A percentile compares a stretch with the other conserved stretches of the same genome.
Conservation (phyloP, 1,140 invertebrate genomes). For the Holotrichia oblita region DNA sequence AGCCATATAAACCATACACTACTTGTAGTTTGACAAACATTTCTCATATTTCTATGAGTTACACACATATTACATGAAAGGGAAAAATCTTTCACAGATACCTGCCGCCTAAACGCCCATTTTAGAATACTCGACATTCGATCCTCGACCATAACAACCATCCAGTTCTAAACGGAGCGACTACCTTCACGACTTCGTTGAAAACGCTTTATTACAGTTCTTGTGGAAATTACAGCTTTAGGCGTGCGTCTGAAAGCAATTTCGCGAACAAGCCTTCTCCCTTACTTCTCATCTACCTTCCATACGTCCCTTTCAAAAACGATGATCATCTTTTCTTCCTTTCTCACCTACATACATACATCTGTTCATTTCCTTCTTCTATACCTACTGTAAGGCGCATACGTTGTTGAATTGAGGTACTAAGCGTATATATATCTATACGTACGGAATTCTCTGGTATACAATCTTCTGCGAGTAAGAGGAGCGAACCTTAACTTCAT, state of each 20-base stretch:
- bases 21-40: no score
- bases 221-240: constrained; percentile 17
- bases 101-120: neutral
- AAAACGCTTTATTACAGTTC: constrained; percentile 20
- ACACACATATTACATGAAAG: neutral
- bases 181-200: neutral
- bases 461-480: neutral
- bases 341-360: neutral
- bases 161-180: neutral
- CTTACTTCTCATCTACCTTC: neutral
- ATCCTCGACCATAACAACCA: neutral
- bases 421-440: neutral
- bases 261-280: neutral
- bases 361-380: neutral
- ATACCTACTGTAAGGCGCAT: neutral
- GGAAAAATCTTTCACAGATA: neutral
- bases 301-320: neutral
- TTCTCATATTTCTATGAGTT: no score
- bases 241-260: neutral
- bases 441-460: neutral
- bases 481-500: neutral
- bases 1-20: no score
- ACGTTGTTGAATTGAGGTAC: neutral
- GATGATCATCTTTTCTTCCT: neutral
- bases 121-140: neutral